Conservation (phyloP, 2,113 vertebrate species). For the Odocoileus hemionus region DNA sequence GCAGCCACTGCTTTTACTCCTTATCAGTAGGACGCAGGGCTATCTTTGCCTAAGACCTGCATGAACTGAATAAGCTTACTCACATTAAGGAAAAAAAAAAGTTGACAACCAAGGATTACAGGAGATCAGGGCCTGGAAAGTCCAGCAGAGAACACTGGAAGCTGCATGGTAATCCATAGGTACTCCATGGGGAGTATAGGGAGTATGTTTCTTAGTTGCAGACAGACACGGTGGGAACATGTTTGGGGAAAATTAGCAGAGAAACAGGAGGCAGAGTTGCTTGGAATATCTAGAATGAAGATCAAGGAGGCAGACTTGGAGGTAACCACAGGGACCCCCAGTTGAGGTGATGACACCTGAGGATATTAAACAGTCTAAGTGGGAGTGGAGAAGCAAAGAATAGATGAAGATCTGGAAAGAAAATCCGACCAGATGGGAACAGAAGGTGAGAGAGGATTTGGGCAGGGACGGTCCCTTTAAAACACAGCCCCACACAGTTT, state of each 20-base stretch:
- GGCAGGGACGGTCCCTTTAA: background rate
- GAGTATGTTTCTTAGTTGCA: background rate
- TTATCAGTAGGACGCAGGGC: no score
- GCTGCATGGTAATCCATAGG: accelerated
- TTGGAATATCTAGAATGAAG: background rate
- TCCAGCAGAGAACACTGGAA: background rate
- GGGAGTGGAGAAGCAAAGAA: background rate
- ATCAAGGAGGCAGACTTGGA: background rate
- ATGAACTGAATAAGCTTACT: background rate
- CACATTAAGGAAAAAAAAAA: background rate
- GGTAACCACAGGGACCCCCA: background rate
- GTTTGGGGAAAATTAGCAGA: background rate
- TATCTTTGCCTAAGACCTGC: background rate
- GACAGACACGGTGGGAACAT: background rate
- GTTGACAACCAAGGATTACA: background rate
- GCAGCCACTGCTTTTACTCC: background rate
- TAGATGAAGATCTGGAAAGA: background rate
- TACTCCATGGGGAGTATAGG: no score
- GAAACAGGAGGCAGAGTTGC: background rate
- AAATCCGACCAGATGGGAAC: background rate
- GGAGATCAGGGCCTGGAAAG: background rate
- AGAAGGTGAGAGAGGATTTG: background rate
- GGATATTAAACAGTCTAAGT: background rate
- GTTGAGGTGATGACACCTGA: background rate
- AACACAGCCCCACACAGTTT: background rate